Conservation (phyloP, 2,113 vertebrate species). For the Ranitomeya variabilis region DNA sequence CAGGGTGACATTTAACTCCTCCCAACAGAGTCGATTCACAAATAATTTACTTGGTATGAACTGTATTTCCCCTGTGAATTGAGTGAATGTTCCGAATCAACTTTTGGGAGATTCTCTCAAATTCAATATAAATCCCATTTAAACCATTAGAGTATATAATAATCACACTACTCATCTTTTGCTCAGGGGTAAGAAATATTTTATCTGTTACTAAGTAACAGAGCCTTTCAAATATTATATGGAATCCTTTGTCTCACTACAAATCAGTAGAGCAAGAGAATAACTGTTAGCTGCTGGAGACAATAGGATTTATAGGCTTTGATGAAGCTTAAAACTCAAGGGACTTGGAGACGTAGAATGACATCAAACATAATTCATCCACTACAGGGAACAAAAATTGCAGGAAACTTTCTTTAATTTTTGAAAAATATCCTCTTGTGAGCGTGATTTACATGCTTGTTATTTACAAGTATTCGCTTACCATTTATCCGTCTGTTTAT, state of each 20-base stretch:
- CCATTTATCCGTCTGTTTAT: background rate
- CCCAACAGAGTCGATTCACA: no score
- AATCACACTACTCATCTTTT: background rate
- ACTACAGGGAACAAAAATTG: background rate
- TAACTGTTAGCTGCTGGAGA: constrained; percentile 21
- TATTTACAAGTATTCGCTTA: background rate
- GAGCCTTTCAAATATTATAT: constrained; percentile 4
- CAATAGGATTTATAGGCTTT: constrained; percentile 29
- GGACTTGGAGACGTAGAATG: constrained; percentile 15
- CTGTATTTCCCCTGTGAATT: no score
- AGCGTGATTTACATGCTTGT: background rate
- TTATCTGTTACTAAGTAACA: constrained; percentile 6
- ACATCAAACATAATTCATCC: constrained; percentile 33
- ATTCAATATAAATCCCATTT: background rate
- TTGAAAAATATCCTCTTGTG: background rate
- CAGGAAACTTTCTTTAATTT: background rate
- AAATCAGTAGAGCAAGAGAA: constrained; percentile 28
- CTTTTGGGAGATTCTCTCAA: no score
- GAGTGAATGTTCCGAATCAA: no score
- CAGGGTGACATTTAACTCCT: no score
- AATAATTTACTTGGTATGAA: no score
- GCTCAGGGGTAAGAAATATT: background rate
- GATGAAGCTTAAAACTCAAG: constrained; percentile 11
- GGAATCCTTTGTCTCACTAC: constrained; percentile 11
- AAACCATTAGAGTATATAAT: background rate